Evolutionary conservation across 2,888 invertebrate species (phyloP).

Genomic region (Coenonympha arcania): DNA sequence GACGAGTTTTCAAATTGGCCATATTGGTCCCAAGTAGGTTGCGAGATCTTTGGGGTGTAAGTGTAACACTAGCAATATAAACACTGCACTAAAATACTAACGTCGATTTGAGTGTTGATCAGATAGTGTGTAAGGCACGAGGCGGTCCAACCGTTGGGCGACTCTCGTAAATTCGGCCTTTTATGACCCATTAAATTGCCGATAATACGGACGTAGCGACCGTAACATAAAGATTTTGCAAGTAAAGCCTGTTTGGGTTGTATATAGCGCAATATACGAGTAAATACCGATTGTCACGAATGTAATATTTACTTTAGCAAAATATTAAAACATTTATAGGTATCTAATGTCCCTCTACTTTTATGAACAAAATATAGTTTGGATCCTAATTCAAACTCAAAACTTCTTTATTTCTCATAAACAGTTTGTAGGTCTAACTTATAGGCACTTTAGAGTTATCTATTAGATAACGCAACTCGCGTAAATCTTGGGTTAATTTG

Average conservation of each 20-base stretch:
- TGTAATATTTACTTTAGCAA: not conserved
- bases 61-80: too few relatives aligned
- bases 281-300: conserved; percentile 12
- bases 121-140: conserved; percentile 49
- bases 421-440: too few relatives aligned
- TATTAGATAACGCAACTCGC: too few relatives aligned
- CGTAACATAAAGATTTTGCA: conserved; percentile 41
- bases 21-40: too few relatives aligned
- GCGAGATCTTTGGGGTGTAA: too few relatives aligned
- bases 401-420: too few relatives aligned
- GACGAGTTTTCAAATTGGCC: too few relatives aligned
- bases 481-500: too few relatives aligned
- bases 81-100: not conserved
- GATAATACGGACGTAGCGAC: conserved; percentile 48
- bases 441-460: too few relatives aligned
- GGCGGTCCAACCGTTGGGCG: conserved; percentile 35
- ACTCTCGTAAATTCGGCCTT: conserved; percentile 59
- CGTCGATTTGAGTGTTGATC: conserved; percentile 36
- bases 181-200: conserved; percentile 63
- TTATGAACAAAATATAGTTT: too few relatives aligned
- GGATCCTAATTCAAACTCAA: too few relatives aligned
- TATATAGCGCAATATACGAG: conserved; percentile 18
- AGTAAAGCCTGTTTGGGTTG: conserved; percentile 22
- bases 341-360: not conserved
- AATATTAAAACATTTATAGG: not conserved